Evolutionary conservation across 2,797 vertebrate genomes (phyloP).

Genomic region (Hypotaenidia philippensis): DNA sequence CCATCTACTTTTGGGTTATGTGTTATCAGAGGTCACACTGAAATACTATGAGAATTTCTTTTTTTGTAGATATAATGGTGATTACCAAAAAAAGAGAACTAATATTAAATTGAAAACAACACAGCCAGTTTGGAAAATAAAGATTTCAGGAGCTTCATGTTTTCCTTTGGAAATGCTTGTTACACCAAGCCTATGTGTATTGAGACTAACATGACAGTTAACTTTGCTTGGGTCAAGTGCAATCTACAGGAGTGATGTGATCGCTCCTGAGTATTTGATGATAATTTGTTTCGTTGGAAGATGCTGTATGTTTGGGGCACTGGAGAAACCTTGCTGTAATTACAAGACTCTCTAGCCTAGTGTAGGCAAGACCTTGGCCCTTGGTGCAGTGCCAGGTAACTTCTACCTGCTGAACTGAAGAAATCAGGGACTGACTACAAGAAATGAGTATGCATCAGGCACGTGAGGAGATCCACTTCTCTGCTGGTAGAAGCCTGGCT

Average conservation of each 20-base stretch:
- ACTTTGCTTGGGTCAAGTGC: slow-evolving; percentile 2
- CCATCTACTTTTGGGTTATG: background rate
- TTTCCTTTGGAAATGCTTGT: background rate
- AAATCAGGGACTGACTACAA: background rate
- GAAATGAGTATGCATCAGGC: background rate
- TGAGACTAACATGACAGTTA: background rate
- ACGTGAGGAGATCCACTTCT: background rate
- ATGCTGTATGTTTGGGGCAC: background rate
- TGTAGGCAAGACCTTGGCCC: background rate
- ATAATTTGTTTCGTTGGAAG: background rate
- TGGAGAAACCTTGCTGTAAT: background rate
- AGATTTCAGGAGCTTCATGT: background rate
- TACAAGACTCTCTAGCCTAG: background rate
- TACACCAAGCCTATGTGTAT: background rate
- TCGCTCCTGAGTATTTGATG: background rate
- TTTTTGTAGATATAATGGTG: background rate
- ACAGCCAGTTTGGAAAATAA: background rate
- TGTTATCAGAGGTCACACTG: background rate
- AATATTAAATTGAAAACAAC: background rate
- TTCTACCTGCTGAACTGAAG: background rate
- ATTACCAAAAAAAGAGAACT: background rate
- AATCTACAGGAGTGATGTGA: background rate
- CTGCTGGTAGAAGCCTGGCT: background rate
- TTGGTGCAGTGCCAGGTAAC: background rate
- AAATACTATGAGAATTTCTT: background rate